Conservation (phyloP, 2,797 vertebrate species). For the Acomys russatus region DNA sequence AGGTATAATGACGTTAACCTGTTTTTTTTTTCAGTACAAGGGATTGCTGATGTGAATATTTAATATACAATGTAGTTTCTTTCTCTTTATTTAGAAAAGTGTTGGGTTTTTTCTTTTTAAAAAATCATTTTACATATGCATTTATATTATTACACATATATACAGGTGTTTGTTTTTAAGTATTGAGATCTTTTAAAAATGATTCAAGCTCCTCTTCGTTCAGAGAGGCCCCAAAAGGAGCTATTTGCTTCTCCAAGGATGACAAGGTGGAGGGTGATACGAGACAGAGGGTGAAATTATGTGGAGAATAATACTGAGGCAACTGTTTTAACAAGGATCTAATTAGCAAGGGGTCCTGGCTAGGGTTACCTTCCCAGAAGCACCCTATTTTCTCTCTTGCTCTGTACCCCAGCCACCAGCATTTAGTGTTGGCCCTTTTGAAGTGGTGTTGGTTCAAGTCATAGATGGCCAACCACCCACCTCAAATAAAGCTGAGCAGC, state of each 20-base stretch:
- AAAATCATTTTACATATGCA: no score
- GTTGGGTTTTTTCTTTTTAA: background rate
- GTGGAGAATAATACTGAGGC: background rate
- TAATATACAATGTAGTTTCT: background rate
- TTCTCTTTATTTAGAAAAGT: background rate
- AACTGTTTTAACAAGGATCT: background rate
- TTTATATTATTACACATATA: no score
- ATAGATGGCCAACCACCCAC: background rate
- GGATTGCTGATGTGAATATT: background rate
- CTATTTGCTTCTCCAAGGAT: background rate
- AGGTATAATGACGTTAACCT: background rate
- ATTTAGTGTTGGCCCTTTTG: background rate
- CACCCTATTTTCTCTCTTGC: background rate
- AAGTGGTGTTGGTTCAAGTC: background rate
- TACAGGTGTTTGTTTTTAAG: background rate
- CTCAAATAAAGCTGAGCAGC: background rate
- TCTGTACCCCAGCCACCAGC: background rate
- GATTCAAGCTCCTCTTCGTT: background rate
- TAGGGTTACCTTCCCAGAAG: background rate
- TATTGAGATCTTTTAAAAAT: background rate
- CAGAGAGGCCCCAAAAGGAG: constrained; percentile 8
- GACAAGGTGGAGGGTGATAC: background rate
- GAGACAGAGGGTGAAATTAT: background rate
- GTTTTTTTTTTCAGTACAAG: background rate
- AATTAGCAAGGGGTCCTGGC: background rate